phyloP scores from a whole-genome alignment of 1,140 invertebrate species.

The Aphelenchoides fujianensis region DNA sequence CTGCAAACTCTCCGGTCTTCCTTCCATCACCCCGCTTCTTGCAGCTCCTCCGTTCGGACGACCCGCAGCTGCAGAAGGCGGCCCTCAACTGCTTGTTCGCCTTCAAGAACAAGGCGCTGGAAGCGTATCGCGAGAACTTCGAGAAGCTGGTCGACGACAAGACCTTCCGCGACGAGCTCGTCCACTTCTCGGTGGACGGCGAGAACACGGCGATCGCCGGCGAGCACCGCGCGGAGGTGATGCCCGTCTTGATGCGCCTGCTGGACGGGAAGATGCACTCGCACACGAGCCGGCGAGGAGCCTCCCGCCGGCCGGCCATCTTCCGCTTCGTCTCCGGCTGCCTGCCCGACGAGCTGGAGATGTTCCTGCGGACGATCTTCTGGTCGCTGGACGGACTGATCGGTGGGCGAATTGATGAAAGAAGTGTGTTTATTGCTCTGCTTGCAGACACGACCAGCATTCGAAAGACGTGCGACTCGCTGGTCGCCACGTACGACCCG shows the following conservation, averaged over 20 bases:
- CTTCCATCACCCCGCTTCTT: not conserved
- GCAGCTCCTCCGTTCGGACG: constrained; percentile 28
- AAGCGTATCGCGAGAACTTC: constrained; percentile 26
- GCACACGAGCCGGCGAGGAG: not conserved
- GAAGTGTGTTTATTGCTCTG: not conserved
- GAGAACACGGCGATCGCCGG: constrained; percentile 14
- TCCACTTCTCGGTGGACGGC: constrained; percentile 24
- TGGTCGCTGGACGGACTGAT: not conserved
- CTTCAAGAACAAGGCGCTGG: constrained; percentile 36
- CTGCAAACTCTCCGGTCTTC: not conserved
- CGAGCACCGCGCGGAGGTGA: not conserved
- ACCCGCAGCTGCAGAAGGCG: constrained; percentile 32
- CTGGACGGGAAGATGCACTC: constrained; percentile 21
- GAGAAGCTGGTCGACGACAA: constrained; percentile 18
- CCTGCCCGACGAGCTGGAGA: constrained; percentile 18
- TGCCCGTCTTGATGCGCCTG: constrained; percentile 24
- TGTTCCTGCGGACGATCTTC: constrained; percentile 26
- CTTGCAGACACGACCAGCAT: constrained; percentile 1
- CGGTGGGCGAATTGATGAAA: not conserved
- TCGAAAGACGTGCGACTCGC: constrained; percentile 5
- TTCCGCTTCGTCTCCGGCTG: constrained; percentile 25
- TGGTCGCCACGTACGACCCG: constrained; percentile 8
- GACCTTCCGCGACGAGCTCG: constrained; percentile 11
- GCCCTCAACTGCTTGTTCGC: constrained; percentile 36
- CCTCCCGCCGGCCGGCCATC: constrained; percentile 13